Base-by-base conservation (phyloP, 1,140 invertebrate species). In the Acromyrmex echinatior region DNA sequence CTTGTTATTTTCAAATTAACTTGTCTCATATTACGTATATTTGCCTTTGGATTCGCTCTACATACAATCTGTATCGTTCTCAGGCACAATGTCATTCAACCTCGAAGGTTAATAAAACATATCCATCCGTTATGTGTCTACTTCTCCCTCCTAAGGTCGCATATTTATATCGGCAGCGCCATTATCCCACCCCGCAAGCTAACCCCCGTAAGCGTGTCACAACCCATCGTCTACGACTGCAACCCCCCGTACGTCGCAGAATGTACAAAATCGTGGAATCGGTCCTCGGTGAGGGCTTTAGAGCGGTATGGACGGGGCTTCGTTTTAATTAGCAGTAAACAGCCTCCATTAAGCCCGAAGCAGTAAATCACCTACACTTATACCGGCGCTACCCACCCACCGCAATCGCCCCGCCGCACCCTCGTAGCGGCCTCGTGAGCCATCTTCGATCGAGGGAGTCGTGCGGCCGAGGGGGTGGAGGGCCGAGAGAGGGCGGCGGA, bases 271-370 rank as follows among this genome's bases (percentile, higher is more conserved):
- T 88, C 87, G 63, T 81, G 80, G 78, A 91, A 93, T 93, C 90
- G 91, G 89, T 92, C 92, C 89, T 89, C 81, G 86, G 66, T 18
- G 63, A 73, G 78, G 58, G 68, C 68, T 88, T 86, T 70, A 89
- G 62, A 63, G 51, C 62, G 60, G 78, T 91, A 94, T 95, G 93
- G 94, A 95, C 92, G 91, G 91, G 90, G 91, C 91, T 93, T 92
- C 91, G 92, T 94, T 94, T 95, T 95, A 95, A 95, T 95, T 95
- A 95, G 94, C 94, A 94, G 93, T 94, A 94, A 95, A 94, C 93
- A 94, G 93, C 90, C 91, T 92, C 93, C 93, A 94, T 94, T 94
- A 94, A 94, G 92, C 92, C 90, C 86, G 89, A 79, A 92, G 92
- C 92, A 88, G 93, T 94, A 94, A 94, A 95, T 95, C 92, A 95